Evolutionary conservation across 2,113 vertebrate genomes (phyloP).

Genomic region (Bubalus kerabau): DNA sequence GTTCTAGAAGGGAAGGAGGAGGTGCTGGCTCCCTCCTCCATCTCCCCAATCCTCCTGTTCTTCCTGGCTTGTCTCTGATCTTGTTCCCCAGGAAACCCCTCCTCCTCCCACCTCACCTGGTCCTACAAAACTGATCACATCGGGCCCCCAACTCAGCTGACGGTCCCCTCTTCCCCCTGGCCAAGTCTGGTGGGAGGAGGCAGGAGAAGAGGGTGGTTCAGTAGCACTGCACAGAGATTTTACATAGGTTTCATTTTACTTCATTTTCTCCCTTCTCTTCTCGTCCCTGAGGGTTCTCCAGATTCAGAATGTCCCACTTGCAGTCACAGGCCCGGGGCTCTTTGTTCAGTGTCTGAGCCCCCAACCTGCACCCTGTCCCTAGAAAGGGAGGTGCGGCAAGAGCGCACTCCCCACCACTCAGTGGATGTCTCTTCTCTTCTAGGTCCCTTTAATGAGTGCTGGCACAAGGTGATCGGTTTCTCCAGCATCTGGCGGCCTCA

Average conservation of each 20-base stretch:
- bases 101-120: not conserved
- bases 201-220: too few species aligned
- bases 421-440: not conserved
- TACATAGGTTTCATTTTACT: not conserved
- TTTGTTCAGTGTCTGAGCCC: not conserved
- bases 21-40: too few species aligned
- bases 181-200: not conserved
- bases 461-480: not conserved
- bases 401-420: not conserved
- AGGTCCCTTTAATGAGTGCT: not conserved
- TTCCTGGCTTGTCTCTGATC: too few species aligned
- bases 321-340: not conserved
- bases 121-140: not conserved
- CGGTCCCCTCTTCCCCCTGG: not conserved
- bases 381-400: not conserved
- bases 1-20: too few species aligned
- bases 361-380: not conserved
- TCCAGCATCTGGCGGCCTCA: not conserved
- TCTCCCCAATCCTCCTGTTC: too few species aligned
- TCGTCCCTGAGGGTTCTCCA: not conserved
- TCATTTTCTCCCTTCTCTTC: not conserved
- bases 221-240: not conserved
- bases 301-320: not conserved
- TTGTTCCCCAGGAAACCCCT: too few species aligned
- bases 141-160: not conserved